A percentile compares a stretch with the other conserved stretches of the same genome.
Conservation (phyloP, 2,888 invertebrate genomes). For the Mesodorylaimus sp. region DNA sequence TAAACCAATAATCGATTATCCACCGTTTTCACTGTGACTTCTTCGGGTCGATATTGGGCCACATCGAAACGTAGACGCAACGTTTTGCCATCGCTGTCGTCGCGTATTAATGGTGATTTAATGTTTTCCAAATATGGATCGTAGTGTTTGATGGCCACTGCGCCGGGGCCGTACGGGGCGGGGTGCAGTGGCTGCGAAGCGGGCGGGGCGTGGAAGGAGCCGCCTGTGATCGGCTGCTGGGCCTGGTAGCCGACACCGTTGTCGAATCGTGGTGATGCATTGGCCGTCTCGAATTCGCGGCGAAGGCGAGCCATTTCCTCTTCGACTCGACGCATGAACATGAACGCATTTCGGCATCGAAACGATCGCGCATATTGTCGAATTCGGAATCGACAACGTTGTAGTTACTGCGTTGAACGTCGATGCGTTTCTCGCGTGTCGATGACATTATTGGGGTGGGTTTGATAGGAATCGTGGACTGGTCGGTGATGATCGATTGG, state of each 20-base stretch:
- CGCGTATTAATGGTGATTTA: slow-evolving; percentile 68
- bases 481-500: too few species aligned
- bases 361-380: slow-evolving; percentile 79
- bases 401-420: slow-evolving; percentile 23
- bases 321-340: slow-evolving; percentile 97
- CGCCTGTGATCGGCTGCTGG: neutral
- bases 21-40: slow-evolving; percentile 87
- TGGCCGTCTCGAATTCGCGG: slow-evolving; percentile 22
- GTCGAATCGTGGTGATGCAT: too few species aligned
- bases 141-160: slow-evolving; percentile 16
- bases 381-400: slow-evolving; percentile 55
- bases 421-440: slow-evolving; percentile 16
- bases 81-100: slow-evolving; percentile 78
- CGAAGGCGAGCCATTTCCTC: slow-evolving; percentile 57
- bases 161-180: too few species aligned
- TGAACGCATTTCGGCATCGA: slow-evolving; percentile 91
- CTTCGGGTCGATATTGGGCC: slow-evolving; percentile 80
- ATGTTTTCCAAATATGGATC: slow-evolving; percentile 29
- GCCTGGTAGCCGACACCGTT: too few species aligned
- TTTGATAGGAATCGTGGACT: too few species aligned
- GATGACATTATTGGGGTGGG: too few species aligned
- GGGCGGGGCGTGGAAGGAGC: slow-evolving; percentile 7
- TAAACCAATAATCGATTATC: slow-evolving; percentile 73
- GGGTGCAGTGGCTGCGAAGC: neutral
- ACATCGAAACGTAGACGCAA: slow-evolving; percentile 89